phyloP scores from a whole-genome alignment of 1,140 invertebrate species.

The Dufourea novaeangliae region DNA sequence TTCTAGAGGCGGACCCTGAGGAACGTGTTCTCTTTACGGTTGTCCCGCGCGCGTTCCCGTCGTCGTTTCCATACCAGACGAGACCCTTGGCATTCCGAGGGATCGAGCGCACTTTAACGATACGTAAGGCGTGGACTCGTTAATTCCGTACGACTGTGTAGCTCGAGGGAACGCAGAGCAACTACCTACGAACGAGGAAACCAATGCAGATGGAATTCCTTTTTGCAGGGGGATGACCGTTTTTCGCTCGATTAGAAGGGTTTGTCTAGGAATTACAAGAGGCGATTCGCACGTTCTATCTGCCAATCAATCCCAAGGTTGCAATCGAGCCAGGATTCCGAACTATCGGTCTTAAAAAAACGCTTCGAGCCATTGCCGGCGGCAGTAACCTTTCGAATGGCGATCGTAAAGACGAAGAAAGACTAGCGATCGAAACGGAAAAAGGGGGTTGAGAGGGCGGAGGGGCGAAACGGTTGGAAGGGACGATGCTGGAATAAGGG shows the following conservation, averaged over 20 bases:
- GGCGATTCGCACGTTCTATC: conserved; percentile 53
- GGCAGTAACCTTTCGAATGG: conserved; percentile 63
- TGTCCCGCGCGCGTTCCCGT: too few relatives aligned
- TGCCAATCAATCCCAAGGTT: conserved; percentile 56
- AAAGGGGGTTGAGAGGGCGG: too few relatives aligned
- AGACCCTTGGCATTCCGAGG: too few relatives aligned
- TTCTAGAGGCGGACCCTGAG: neutral
- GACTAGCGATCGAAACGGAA: conserved; percentile 28
- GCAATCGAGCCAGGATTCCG: conserved; percentile 50
- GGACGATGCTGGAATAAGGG: conserved; percentile 3
- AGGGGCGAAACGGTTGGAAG: conserved; percentile 11
- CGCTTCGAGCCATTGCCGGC: conserved; percentile 39
- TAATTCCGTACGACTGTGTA: too few relatives aligned
- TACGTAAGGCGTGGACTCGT: too few relatives aligned
- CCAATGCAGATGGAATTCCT: too few relatives aligned
- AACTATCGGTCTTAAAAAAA: conserved; percentile 62
- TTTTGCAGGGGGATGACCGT: too few relatives aligned
- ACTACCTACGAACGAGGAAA: too few relatives aligned
- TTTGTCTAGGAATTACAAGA: conserved; percentile 53
- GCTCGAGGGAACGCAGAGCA: too few relatives aligned
- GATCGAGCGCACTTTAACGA: too few relatives aligned
- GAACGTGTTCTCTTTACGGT: too few relatives aligned
- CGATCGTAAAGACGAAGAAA: conserved; percentile 65
- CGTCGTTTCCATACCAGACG: too few relatives aligned
- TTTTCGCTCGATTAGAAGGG: conserved; percentile 38